A percentile compares a stretch with the other conserved stretches of the same genome.
Evolutionary conservation across 2,888 invertebrate genomes (phyloP).

Genomic region (Brassicogethes aeneus): DNA sequence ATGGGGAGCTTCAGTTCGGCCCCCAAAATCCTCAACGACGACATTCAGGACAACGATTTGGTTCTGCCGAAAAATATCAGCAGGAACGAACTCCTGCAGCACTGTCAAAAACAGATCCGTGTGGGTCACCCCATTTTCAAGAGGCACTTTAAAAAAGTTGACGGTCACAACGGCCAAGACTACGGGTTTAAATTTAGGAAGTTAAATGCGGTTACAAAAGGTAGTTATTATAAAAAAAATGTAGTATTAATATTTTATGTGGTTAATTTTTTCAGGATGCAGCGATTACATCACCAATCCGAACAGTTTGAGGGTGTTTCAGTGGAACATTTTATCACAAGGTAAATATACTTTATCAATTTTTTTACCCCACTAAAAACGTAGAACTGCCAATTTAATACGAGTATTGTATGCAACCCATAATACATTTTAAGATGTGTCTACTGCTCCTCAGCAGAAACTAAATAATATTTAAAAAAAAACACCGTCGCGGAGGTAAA

Average conservation of each 20-base stretch:
- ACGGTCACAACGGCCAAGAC: slow-evolving; percentile 16
- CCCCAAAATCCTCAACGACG: slow-evolving; percentile 54
- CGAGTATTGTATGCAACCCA: too few species aligned
- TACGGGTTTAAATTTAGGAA: slow-evolving; percentile 36
- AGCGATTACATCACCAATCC: slow-evolving; percentile 42
- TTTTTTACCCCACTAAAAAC: background rate
- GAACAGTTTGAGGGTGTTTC: slow-evolving; percentile 49
- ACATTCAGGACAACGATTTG: slow-evolving; percentile 51
- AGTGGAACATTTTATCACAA: slow-evolving; percentile 66
- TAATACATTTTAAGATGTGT: too few species aligned
- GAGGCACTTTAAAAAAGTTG: slow-evolving; percentile 31
- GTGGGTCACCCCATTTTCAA: slow-evolving; percentile 42
- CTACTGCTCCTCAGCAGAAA: too few species aligned
- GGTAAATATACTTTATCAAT: too few species aligned
- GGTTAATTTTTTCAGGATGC: slow-evolving; percentile 39
- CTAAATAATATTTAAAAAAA: too few species aligned
- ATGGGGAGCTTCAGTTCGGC: slow-evolving; percentile 67
- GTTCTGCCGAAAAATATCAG: slow-evolving; percentile 42
- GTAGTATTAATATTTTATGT: too few species aligned
- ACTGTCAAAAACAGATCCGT: slow-evolving; percentile 44
- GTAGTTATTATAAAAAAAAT: too few species aligned
- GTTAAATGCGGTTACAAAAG: slow-evolving; percentile 43
- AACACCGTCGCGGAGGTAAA: too few species aligned
- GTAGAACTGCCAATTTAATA: too few species aligned
- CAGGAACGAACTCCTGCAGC: slow-evolving; percentile 45